Evolutionary conservation across 2,113 vertebrate species (phyloP).

Genomic region (Lampris incognitus): DNA sequence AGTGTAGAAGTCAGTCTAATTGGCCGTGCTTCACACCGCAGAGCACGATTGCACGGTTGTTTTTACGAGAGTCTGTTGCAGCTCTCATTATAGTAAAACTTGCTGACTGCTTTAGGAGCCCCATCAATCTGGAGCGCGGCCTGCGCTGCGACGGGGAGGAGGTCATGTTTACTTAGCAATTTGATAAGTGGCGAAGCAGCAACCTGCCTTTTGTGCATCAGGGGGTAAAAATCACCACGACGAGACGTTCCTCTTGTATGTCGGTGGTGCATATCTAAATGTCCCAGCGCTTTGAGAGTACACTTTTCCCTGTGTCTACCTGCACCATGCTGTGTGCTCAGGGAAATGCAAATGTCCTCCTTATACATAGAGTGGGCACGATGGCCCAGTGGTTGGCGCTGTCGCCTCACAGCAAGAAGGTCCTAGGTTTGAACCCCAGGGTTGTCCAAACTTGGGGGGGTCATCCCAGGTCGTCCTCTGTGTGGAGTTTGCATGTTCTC

Average conservation of each 20-base stretch:
- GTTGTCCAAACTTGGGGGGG: too few relatives aligned
- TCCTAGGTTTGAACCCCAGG: too few relatives aligned
- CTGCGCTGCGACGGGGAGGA: constrained; percentile 32
- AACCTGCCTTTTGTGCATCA: constrained; percentile 14
- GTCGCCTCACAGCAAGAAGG: too few relatives aligned
- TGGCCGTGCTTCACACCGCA: constrained; percentile 52
- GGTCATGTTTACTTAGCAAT: constrained; percentile 42
- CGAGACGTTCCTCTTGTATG: neutral
- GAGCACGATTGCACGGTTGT: constrained; percentile 25
- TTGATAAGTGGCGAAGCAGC: constrained; percentile 20
- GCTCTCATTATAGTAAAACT: constrained; percentile 36
- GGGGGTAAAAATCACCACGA: constrained; percentile 3
- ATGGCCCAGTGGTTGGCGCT: too few relatives aligned
- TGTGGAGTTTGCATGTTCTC: too few relatives aligned
- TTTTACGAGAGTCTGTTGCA: constrained; percentile 30
- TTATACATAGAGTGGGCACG: neutral
- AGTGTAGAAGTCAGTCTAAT: constrained; percentile 54
- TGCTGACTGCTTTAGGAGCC: constrained; percentile 17
- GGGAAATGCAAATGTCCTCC: constrained; percentile 13
- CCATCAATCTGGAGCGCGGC: constrained; percentile 51
- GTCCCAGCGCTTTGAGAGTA: neutral
- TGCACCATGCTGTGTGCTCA: constrained; percentile 7
- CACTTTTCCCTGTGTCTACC: constrained; percentile 30
- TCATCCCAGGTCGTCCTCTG: too few relatives aligned
- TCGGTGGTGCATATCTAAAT: neutral